Percentiles rank a stretch among this genome's conserved stretches.
phyloP scores from a whole-genome alignment of 2,797 vertebrate species.

The Triplophysa bombifrons region DNA sequence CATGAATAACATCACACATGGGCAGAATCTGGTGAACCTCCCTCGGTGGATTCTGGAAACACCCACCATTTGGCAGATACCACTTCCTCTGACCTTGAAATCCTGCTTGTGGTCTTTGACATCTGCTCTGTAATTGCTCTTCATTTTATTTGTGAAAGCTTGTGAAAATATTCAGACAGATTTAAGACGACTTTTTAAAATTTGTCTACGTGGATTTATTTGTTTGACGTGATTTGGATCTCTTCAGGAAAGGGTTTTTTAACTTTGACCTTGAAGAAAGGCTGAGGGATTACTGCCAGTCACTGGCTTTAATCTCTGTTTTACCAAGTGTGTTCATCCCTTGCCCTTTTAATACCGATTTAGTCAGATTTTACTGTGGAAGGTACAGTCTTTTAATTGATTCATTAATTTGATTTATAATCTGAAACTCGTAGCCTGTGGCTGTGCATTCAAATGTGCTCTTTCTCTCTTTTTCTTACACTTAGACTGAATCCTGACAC shows the following conservation, averaged over 20 bases:
- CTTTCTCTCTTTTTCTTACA: conserved; percentile 16
- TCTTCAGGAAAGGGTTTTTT: conserved; percentile 2
- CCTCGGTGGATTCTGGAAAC: conserved; percentile 32
- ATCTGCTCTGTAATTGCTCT: conserved; percentile 3
- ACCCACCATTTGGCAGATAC: conserved; percentile 31
- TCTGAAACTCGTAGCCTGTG: conserved; percentile 29
- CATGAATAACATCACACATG: conserved; percentile 39
- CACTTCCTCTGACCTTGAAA: conserved; percentile 42
- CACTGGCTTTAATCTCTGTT: background rate
- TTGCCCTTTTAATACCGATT: background rate
- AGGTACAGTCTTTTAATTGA: conserved; percentile 61
- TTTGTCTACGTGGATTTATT: background rate
- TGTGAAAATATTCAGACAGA: conserved; percentile 27
- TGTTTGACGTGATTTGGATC: background rate
- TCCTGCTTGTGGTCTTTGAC: conserved; percentile 1
- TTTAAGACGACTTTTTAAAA: background rate
- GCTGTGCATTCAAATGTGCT: conserved; percentile 15
- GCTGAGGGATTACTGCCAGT: conserved; percentile 6
- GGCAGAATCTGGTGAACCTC: conserved; percentile 37
- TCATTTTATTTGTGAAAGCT: background rate
- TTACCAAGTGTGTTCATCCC: background rate
- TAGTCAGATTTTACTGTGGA: conserved; percentile 9
- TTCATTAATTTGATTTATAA: conserved; percentile 67
- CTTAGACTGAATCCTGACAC: conserved; percentile 50
- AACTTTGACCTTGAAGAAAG: conserved; percentile 34